phyloP scores from a whole-genome alignment of 2,113 vertebrate species.

The Hippolais icterina region DNA sequence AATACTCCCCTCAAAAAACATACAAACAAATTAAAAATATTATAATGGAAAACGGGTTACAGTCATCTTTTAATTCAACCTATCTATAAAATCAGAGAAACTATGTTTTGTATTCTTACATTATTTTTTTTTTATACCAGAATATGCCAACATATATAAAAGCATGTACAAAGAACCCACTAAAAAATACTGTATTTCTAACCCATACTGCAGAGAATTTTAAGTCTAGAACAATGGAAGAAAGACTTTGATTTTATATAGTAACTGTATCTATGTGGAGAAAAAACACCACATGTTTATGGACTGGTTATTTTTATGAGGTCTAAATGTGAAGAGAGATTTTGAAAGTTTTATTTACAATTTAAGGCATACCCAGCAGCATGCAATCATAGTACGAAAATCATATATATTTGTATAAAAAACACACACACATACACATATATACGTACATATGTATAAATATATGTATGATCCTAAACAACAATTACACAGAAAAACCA shows the following conservation, averaged over 20 bases:
- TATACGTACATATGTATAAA: not conserved
- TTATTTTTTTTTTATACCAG: rapidly evolving
- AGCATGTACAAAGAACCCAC: not conserved
- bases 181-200: not conserved
- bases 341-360: constrained; percentile 37
- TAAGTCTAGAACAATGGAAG: not conserved
- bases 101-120: not conserved
- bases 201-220: not conserved
- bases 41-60: not conserved
- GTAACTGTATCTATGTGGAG: not conserved
- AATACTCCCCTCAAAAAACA: not conserved
- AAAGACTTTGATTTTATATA: not conserved
- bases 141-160: not conserved
- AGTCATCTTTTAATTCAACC: not conserved
- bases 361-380: not conserved
- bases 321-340: constrained; percentile 26
- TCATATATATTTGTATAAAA: not conserved
- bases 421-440: not conserved
- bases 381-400: not conserved
- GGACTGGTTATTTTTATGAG: constrained; percentile 34
- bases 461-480: not conserved
- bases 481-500: constrained; percentile 1
- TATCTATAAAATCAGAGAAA: not conserved
- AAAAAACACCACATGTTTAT: constrained; percentile 9
- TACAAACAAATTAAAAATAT: not conserved